Evolutionary conservation across 2,888 invertebrate species (phyloP), one percentile per base, ranked within the genome.

Genomic region (Tholera decimalis): DNA sequence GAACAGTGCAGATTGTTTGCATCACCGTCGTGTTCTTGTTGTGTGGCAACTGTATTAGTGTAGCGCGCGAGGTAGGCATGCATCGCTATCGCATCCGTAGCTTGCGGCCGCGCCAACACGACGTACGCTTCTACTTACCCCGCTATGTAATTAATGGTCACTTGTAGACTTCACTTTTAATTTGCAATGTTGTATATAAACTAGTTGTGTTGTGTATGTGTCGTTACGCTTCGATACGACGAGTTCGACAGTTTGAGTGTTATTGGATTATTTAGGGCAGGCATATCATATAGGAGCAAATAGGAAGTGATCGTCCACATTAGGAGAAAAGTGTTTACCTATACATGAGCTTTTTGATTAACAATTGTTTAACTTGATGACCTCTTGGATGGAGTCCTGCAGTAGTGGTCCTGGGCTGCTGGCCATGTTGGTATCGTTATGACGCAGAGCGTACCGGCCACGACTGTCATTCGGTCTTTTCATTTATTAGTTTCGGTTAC

Each of bases 51-150:
- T 77, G 73, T 77, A 63, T 64, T 49, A 64, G 5, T 53, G 72
- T 63, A n/a, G 60, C 3, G 70, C 46, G 41, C 54, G 65, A 77
- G 67, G 66, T 77, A 81, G 79, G 83, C 79, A 67, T 83, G 86
- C 81, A 83, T 86, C 84, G 85, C 84, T 80, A 64, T 75, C 82
- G 83, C 85, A 78, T 85, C 79, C 86, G 87, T 86, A 79, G 91
- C 90, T 89, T 90, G 87, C 85, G 76, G 84, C 70, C 84, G 69
- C 33, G 53, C 53, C 53, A 26, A 51, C 62, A 28, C 64, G 26
- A 51, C 49, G 46, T 74, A 74, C 77, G 82, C 80, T 78, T 79
- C 72, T 68, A 73, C 72, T 80, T 77, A 79, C 75, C 77, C 84
- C 75, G 85, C 82, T 81, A 67, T 85, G 82, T 86, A 86, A 69